phyloP scores from a whole-genome alignment of 2,113 vertebrate species.

The Rhizomys pruinosus region DNA sequence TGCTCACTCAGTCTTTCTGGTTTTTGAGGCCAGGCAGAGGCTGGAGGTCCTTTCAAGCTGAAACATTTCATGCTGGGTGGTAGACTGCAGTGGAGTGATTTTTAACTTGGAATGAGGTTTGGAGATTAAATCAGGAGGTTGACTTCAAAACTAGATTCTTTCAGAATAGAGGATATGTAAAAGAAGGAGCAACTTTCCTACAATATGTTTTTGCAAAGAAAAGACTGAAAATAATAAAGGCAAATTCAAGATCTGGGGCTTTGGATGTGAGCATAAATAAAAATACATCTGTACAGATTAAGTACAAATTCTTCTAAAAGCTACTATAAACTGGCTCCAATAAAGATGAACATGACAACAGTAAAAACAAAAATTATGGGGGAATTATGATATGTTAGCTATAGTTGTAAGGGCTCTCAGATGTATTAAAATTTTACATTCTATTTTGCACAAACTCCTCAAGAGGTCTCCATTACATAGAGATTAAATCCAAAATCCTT shows the following conservation, averaged over 20 bases:
- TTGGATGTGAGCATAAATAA: slow-evolving; percentile 28
- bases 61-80: neutral
- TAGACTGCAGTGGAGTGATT: slow-evolving; percentile 25
- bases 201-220: slow-evolving; percentile 5
- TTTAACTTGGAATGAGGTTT: slow-evolving; percentile 34
- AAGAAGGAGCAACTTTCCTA: neutral
- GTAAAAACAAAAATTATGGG: neutral
- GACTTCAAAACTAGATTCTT: slow-evolving; percentile 51
- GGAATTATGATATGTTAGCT: neutral
- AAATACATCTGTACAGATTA: neutral
- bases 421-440: slow-evolving; percentile 1
- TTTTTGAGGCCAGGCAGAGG: neutral
- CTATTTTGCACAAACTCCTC: neutral
- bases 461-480: neutral
- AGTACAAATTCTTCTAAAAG: slow-evolving; percentile 4
- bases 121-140: slow-evolving; percentile 49
- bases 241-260: neutral
- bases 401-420: neutral
- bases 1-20: neutral
- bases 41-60: neutral
- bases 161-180: slow-evolving; percentile 15
- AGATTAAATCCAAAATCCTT: neutral
- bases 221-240: slow-evolving; percentile 17
- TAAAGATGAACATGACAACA: neutral
- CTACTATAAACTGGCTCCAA: neutral